Evolutionary conservation across 2,888 invertebrate genomes (phyloP), one percentile per base, ranked within the genome.

Genomic region (Lepidochrysops patricia): DNA sequence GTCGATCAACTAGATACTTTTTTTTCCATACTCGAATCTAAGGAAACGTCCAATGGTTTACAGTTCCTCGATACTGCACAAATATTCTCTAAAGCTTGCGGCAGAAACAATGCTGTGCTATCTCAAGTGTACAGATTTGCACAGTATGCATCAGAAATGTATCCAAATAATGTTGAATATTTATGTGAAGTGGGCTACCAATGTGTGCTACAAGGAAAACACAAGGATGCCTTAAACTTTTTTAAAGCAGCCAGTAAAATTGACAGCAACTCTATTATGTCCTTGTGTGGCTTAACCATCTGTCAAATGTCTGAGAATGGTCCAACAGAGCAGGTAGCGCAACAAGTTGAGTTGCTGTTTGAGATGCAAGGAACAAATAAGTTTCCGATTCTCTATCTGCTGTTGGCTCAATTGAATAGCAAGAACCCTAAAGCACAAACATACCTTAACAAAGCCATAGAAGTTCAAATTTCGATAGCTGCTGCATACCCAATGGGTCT

Each of bases 121-220:
- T 89, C 92, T 2, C 94, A 96, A 74, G 93, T 96, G 0, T 92
- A 92, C 62, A 92, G 92, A 73, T 92, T 95, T 80, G 92, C 93
- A n/a, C 96, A 97, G 72, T 93, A 93, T 79, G 93, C 96, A 2
- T 91, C 94, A 7, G 93, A 95, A 73, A 87, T 94, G 67, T 92
- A 93, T 68, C 83, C 92, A 1, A 91, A 91, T 54, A 93, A 92
- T 83, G 91, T 93, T 0, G 93, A 94, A 50, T 92, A 93, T 70
- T 90, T 96, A 70, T 93, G 94, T 56, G 97, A 97, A 79, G 89
- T 97, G 43, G 98, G 97, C 0, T 93, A 95, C 75, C 94, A 97
- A 70, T 92, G 93, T 68, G 84, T 95, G 27, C 81, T 96, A 57
- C 91, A 94, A 75, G 92, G 92, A 0, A 95, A 94, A 70, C 84